phyloP scores from a whole-genome alignment of 2,797 vertebrate genomes.

The Glyptemys insculpta region DNA sequence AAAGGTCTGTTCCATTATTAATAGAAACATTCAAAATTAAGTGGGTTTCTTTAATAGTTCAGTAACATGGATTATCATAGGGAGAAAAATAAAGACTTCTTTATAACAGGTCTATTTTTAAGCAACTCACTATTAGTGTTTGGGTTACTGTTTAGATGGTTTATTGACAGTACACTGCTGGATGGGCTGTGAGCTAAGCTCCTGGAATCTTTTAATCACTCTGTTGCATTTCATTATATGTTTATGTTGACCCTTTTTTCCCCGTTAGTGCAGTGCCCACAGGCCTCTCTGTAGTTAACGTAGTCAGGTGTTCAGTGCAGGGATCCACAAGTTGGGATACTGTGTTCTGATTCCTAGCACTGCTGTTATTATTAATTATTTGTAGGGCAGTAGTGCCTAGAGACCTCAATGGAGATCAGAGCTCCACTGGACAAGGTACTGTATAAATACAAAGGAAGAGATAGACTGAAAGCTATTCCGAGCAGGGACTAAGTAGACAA shows the following conservation, averaged over 20 bases:
- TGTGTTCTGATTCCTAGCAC: background rate
- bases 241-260: background rate
- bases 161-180: slow-evolving; percentile 3
- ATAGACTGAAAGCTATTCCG: background rate
- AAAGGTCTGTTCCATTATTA: slow-evolving; percentile 25
- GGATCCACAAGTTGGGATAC: background rate
- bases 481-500: background rate
- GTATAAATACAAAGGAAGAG: background rate
- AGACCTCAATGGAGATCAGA: background rate
- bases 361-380: background rate
- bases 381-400: background rate
- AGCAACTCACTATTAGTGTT: background rate
- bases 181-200: background rate
- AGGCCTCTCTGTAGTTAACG: background rate
- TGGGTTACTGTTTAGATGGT: slow-evolving; percentile 1
- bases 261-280: background rate
- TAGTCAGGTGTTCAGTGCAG: background rate
- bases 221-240: background rate
- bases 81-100: slow-evolving; percentile 7
- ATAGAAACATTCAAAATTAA: slow-evolving; percentile 15
- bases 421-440: background rate
- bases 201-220: background rate
- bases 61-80: background rate
- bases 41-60: slow-evolving; percentile 3
- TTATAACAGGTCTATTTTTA: background rate